Percentiles rank a stretch among this genome's conserved stretches.
Evolutionary conservation across 1,140 invertebrate genomes (phyloP).

Genomic region (Plutomurus gul): DNA sequence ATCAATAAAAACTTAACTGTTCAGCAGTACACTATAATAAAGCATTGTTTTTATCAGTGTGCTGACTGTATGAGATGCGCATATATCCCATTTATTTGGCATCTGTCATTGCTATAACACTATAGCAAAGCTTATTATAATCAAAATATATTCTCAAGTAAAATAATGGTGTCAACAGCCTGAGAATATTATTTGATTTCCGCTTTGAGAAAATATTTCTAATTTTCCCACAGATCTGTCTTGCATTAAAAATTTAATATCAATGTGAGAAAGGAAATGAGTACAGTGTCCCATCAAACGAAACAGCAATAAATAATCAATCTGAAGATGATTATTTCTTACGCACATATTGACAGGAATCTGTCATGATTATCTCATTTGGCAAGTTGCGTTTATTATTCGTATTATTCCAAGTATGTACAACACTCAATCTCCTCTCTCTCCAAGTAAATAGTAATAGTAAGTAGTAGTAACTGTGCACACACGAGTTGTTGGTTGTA

Average conservation of each 20-base stretch:
- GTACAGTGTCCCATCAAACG: background rate
- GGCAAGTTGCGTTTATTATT: background rate
- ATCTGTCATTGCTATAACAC: too few species aligned
- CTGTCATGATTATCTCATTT: background rate
- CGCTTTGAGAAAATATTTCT: background rate
- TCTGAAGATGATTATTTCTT: background rate
- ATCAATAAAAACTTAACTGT: too few species aligned
- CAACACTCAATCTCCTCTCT: too few species aligned
- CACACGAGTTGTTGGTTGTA: too few species aligned
- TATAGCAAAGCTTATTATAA: too few species aligned
- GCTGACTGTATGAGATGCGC: too few species aligned
- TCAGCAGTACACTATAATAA: too few species aligned
- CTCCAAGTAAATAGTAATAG: background rate
- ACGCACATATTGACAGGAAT: background rate
- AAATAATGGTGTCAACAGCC: background rate
- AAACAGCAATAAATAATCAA: background rate
- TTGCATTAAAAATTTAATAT: background rate
- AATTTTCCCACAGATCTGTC: background rate
- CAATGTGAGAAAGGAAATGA: slow-evolving; percentile 47
- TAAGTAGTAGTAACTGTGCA: background rate
- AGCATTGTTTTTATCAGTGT: too few species aligned
- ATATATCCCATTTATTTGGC: too few species aligned
- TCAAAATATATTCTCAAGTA: too few species aligned
- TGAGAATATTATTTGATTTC: background rate
- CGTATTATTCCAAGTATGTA: too few species aligned